phyloP scores from a whole-genome alignment of 2,797 vertebrate species.

The Gila robusta region DNA sequence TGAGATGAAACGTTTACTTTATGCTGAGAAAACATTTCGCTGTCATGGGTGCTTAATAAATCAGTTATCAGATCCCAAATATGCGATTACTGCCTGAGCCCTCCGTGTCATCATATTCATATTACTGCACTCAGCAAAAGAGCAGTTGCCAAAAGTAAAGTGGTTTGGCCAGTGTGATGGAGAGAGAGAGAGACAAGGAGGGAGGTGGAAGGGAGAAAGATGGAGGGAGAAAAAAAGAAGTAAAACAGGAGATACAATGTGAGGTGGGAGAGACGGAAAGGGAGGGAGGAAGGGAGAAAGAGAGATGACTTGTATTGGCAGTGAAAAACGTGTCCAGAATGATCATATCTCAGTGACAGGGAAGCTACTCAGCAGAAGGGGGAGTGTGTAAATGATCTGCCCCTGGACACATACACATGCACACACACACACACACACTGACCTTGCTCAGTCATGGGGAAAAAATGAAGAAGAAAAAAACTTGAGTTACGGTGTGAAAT shows the following conservation, averaged over 20 bases:
- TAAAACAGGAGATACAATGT: conserved; percentile 47
- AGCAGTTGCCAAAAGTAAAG: conserved; percentile 71
- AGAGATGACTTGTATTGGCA: conserved; percentile 60
- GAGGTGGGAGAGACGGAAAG: conserved; percentile 24
- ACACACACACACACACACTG: conserved; percentile 65
- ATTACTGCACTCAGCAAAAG: conserved; percentile 65
- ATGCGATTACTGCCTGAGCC: conserved; percentile 58
- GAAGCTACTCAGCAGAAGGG: conserved; percentile 64
- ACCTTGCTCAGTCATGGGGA: conserved; percentile 79
- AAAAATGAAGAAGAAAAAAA: conserved; percentile 65
- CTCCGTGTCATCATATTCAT: conserved; percentile 58
- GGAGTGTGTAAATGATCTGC: conserved; percentile 54
- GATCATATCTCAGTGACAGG: conserved; percentile 62
- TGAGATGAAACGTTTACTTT: conserved; percentile 36
- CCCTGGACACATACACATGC: conserved; percentile 47
- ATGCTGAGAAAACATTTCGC: conserved; percentile 53
- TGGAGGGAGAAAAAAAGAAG: conserved; percentile 6
- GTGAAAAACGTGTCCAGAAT: conserved; percentile 65
- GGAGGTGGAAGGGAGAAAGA: conserved; percentile 61
- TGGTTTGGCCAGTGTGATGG: conserved; percentile 69
- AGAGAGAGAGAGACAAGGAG: conserved; percentile 47
- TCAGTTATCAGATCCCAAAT: conserved; percentile 51
- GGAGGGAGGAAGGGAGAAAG: conserved; percentile 44
- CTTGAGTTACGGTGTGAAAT: conserved; percentile 84
- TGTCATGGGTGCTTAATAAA: conserved; percentile 56